phyloP scores from a whole-genome alignment of 2,888 invertebrate genomes.

The Thecocarcelia acutangulata region DNA sequence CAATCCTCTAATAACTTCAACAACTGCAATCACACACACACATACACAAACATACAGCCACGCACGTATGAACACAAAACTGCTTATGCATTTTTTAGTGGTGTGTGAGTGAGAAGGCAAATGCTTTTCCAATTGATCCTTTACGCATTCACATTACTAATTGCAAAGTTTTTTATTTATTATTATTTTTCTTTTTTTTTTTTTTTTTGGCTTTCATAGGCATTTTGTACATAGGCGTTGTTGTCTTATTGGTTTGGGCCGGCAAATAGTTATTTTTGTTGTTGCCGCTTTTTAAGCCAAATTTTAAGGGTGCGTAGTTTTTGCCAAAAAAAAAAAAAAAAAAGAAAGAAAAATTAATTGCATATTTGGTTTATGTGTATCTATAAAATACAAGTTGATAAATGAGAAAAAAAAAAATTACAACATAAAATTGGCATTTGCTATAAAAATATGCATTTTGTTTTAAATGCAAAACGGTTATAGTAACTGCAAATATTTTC shows the following conservation, averaged over 20 bases:
- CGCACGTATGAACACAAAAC: background rate
- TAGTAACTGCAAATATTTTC: slow-evolving; percentile 26
- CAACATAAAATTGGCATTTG: slow-evolving; percentile 30
- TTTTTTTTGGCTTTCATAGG: slow-evolving; percentile 58
- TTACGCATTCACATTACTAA: slow-evolving; percentile 64
- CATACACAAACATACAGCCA: background rate
- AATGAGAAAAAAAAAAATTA: slow-evolving; percentile 16
- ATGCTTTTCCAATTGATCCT: slow-evolving; percentile 52
- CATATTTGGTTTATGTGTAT: slow-evolving; percentile 40
- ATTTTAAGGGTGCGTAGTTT: slow-evolving; percentile 63
- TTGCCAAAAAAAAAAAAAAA: slow-evolving; percentile 32
- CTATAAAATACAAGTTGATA: slow-evolving; percentile 44
- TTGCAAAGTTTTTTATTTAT: slow-evolving; percentile 49
- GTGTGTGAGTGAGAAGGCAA: slow-evolving; percentile 58
- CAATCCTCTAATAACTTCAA: slow-evolving; percentile 29
- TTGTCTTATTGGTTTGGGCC: slow-evolving; percentile 66
- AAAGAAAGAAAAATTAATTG: slow-evolving; percentile 27
- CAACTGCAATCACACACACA: no score
- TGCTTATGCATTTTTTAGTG: slow-evolving; percentile 7
- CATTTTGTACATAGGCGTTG: slow-evolving; percentile 61
- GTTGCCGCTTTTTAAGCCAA: slow-evolving; percentile 43
- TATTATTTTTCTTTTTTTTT: no score
- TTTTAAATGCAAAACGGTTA: slow-evolving; percentile 22
- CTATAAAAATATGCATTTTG: slow-evolving; percentile 42
- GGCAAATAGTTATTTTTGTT: slow-evolving; percentile 54